Evolutionary conservation across 35 echinoderm and acorn worm genomes (phyloP), one percentile per base, ranked within the genome.

Genomic region (Acanthaster planci): DNA sequence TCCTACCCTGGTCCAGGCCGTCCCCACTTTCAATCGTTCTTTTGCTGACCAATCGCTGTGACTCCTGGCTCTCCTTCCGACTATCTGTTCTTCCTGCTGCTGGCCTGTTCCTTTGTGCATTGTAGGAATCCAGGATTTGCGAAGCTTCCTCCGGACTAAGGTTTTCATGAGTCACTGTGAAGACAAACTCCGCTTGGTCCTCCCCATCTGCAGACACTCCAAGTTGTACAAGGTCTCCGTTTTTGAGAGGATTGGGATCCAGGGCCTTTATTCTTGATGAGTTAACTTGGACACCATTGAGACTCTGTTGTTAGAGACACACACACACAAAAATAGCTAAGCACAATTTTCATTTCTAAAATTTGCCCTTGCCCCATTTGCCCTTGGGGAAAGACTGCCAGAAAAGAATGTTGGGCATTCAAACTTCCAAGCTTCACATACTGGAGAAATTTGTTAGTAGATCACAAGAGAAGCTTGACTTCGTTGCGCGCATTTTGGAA

Each of bases 281-380:
- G 89, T 99, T 99, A n/a, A 99, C 60, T 22, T 83, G 88, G 0
- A 94, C 89, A 78, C 96, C 96, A 86, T 99, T 99, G 52, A 93
- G 78, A 76, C 96, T 99, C 96, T 99, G 67, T 56, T 38, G 52
- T 38, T 35, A 10, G 30, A 21, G 23, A 34, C 30, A 7, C 26
- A 72, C 22, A 72, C 4, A 72, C 10, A 72, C n/a, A n/a, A n/a
- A n/a, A n/a, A n/a, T n/a, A n/a, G n/a, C n/a, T n/a, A n/a, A n/a
- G n/a, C n/a, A n/a, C n/a, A n/a, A n/a, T n/a, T n/a, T n/a, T n/a
- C n/a, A n/a, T n/a, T n/a, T n/a, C n/a, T n/a, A n/a, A n/a, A n/a
- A n/a, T n/a, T n/a, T n/a, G n/a, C n/a, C n/a, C n/a, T n/a, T n/a
- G n/a, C n/a, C n/a, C n/a, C n/a, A n/a, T n/a, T n/a, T n/a, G n/a